Evolutionary conservation across 2,888 invertebrate species (phyloP).

Genomic region (Amphiduros pacificus): DNA sequence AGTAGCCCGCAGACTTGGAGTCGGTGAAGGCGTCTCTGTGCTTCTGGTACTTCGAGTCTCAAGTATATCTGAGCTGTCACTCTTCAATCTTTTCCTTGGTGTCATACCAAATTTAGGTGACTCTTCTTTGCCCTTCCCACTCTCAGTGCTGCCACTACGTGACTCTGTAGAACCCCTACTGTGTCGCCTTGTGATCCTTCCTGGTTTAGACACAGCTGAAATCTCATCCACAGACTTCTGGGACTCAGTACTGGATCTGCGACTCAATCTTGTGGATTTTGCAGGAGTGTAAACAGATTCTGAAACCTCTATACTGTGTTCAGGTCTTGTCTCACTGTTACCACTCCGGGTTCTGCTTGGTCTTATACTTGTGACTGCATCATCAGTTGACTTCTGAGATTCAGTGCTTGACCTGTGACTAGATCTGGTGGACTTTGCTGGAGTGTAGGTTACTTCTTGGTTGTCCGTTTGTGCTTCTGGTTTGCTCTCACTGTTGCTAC

Average conservation of each 20-base stretch:
- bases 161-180: conserved; percentile 12
- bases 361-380: too few species aligned
- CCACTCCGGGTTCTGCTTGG: too few species aligned
- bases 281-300: background rate
- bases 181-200: conserved; percentile 6
- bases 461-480: too few species aligned
- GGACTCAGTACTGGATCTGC: background rate
- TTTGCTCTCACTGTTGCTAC: too few species aligned
- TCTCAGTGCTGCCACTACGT: conserved; percentile 1
- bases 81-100: conserved; percentile 6
- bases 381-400: too few species aligned
- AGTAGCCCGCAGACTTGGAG: conserved; percentile 3
- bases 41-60: conserved; percentile 1
- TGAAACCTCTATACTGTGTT: background rate
- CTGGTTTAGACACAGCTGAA: background rate
- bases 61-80: conserved; percentile 10
- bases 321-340: too few species aligned
- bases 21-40: background rate
- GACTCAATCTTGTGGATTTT: background rate
- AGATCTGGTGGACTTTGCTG: too few species aligned
- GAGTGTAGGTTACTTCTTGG: too few species aligned
- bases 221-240: background rate
- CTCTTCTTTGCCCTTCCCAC: conserved; percentile 8
- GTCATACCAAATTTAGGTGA: conserved; percentile 12
- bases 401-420: too few species aligned